phyloP scores from a whole-genome alignment of 2,113 vertebrate genomes.

The Synchiropus splendidus region DNA sequence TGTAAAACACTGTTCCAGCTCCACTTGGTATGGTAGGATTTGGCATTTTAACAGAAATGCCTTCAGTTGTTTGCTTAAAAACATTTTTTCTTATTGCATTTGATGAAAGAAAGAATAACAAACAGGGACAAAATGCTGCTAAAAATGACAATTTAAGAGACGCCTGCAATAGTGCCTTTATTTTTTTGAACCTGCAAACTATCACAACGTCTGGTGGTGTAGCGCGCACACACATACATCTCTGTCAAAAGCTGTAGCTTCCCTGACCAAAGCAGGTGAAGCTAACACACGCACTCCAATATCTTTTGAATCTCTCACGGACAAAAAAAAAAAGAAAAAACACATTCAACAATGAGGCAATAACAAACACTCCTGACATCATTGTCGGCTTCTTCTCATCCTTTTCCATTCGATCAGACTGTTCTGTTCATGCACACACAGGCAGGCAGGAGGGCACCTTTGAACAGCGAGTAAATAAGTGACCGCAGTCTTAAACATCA shows the following conservation, averaged over 20 bases:
- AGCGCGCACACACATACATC: conserved; percentile 22
- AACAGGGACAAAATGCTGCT: conserved; percentile 61
- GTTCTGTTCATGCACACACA: conserved; percentile 58
- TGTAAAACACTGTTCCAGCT: conserved; percentile 73
- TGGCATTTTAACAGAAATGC: conserved; percentile 68
- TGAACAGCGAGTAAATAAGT: conserved; percentile 65
- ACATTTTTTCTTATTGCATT: conserved; percentile 69
- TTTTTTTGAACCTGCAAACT: conserved; percentile 77
- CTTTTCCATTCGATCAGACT: conserved; percentile 34
- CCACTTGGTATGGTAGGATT: conserved; percentile 69
- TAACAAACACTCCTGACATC: conserved; percentile 52
- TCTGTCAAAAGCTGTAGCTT: conserved; percentile 46
- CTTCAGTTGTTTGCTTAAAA: conserved; percentile 68
- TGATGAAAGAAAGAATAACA: conserved; percentile 53
- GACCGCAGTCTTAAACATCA: conserved; percentile 55
- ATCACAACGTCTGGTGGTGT: conserved; percentile 44
- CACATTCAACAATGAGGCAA: conserved; percentile 57
- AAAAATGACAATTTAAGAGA: conserved; percentile 63
- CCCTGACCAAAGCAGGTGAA: conserved; percentile 52
- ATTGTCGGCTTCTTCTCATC: conserved; percentile 37
- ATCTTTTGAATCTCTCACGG: conserved; percentile 46
- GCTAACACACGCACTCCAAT: conserved; percentile 16
- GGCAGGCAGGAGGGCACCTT: conserved; percentile 62
- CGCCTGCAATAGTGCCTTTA: conserved; percentile 95
- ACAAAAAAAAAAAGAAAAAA: conserved; percentile 23